Evolutionary conservation across 2,113 vertebrate genomes (phyloP).

Genomic region (Hypocryptadius cinnamomeus): DNA sequence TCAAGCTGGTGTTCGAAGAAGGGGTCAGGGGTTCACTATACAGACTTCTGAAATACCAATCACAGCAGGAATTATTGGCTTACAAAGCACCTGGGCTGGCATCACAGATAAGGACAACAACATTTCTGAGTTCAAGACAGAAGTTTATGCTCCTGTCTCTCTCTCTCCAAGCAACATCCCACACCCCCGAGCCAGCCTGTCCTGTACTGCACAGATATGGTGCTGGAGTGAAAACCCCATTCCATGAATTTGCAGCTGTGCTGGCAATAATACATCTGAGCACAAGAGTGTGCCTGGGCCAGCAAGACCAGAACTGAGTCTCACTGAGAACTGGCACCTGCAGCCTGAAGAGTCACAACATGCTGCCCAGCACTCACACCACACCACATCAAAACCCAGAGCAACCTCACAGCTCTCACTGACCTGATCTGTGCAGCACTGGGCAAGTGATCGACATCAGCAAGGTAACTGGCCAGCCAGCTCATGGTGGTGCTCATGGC

Average conservation of each 20-base stretch:
- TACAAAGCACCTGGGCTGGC: not conserved
- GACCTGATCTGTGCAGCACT: conserved; percentile 90
- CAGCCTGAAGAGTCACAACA: not conserved
- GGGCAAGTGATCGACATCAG: conserved; percentile 91
- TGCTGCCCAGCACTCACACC: not conserved
- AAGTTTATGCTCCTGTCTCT: not conserved
- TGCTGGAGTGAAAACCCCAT: not conserved
- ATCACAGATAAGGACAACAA: not conserved
- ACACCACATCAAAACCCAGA: not conserved
- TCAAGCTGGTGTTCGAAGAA: conserved; percentile 89
- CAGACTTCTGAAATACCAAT: conserved; percentile 77
- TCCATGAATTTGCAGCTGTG: not conserved
- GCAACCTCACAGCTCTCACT: not conserved
- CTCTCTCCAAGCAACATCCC: not conserved
- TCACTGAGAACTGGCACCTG: not conserved
- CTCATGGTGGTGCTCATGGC: conserved; percentile 92
- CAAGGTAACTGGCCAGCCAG: conserved; percentile 98
- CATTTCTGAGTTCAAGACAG: not conserved
- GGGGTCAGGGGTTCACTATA: conserved; percentile 89
- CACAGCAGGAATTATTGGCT: not conserved
- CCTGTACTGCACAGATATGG: not conserved
- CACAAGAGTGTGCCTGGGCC: not conserved
- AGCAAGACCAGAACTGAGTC: not conserved
- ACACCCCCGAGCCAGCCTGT: not conserved
- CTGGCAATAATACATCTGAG: fast-evolving